Evolutionary conservation across 2,797 vertebrate genomes (phyloP), one percentile per base, ranked within the genome.

Genomic region (Oreochromis mossambicus): DNA sequence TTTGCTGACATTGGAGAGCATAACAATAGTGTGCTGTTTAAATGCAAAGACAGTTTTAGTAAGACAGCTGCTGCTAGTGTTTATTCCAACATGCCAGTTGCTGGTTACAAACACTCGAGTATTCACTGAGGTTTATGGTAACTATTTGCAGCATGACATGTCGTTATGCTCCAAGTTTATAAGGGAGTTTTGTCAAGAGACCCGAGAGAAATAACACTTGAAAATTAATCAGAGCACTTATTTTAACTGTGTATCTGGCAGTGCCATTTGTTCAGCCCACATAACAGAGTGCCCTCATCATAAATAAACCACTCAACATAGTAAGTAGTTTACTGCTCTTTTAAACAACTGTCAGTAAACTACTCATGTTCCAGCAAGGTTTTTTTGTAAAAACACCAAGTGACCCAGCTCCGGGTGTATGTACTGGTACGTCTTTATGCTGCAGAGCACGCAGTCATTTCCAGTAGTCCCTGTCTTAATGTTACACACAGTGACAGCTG

Each of bases 401-500:
- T 52, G 54, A n/a, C 7, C 1, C 9, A 21, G 36, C 38, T 17
- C 29, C 34, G 38, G 19, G 41, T 48, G 41, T 29, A 7, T 10
- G 6, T 5, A 19, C 26, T 7, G 56, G 76, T n/a, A 12, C 0
- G 14, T 8, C 19, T 78, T 52, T 2, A 58, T 48, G 56, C 36
- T 82, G 82, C 32, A 55, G 56, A 19, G 70, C 14, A 73, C 5
- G 15, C 34, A 5, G 46, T 86, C 83, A 87, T 90, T 92, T 90
- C 91, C 92, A 91, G 95, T 85, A 88, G 79, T 77, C 61, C 61
- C 90, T 83, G 88, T 92, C 91, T 94, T 76, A 86, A 86, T 88
- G 91, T 95, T 92, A 95, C 93, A 94, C 88, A 79, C 75, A 78
- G 89, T 78, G 90, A 96, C 96, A 97, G 96, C 96, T 97, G 96